A percentile compares a stretch with the other conserved stretches of the same genome.
Conservation (phyloP, 2,888 invertebrate genomes). For the Amiota mariae region DNA sequence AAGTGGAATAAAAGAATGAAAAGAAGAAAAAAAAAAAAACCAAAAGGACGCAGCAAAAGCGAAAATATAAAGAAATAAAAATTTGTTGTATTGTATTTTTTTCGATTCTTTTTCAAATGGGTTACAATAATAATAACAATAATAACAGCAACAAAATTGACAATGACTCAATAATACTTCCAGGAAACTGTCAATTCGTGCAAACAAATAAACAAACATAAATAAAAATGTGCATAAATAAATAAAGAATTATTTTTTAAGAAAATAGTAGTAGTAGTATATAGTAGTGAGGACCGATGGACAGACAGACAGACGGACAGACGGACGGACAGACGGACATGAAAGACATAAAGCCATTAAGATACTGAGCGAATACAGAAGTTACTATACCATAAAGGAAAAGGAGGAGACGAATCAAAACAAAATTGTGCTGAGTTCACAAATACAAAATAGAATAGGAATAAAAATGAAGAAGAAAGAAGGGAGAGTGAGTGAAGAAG, state of each 20-base stretch:
- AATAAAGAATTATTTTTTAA: conserved; percentile 14
- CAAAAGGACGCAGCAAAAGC: conserved; percentile 23
- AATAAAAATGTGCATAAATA: conserved; percentile 19
- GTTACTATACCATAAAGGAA: no score
- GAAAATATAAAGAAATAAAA: neutral
- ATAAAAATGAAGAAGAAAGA: no score
- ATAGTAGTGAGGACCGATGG: neutral
- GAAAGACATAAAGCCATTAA: no score
- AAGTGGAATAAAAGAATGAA: conserved; percentile 5
- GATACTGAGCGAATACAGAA: no score
- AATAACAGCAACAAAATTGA: conserved; percentile 51
- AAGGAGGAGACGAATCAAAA: no score
- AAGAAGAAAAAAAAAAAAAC: conserved; percentile 48
- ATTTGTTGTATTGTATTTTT: neutral
- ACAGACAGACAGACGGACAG: neutral
- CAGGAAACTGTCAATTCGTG: conserved; percentile 48
- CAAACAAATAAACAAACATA: conserved; percentile 33
- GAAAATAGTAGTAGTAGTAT: conserved; percentile 3
- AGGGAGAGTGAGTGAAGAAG: no score
- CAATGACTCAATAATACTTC: conserved; percentile 64
- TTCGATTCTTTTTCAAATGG: conserved; percentile 55
- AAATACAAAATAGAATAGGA: no score
- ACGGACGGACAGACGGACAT: no score
- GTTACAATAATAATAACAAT: conserved; percentile 55
- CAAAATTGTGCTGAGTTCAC: no score